These are phyloP conservation scores for Aricia artaxerxes DNA, from an alignment of 2,888 invertebrate genomes.

Conservation along the genomic window DNA sequence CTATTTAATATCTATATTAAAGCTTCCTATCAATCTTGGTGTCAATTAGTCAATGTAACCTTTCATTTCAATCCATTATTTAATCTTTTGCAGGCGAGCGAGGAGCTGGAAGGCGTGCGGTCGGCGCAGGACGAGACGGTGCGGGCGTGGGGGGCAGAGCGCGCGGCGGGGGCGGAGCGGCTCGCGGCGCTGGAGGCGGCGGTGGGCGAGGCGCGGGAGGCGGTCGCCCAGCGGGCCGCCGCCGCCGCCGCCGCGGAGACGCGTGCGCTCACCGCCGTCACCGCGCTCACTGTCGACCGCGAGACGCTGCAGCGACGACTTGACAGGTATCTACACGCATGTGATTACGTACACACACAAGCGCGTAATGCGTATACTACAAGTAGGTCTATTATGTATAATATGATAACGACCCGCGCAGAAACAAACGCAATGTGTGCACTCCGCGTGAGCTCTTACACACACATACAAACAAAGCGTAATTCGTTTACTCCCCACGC, in stretches of 20 bases:
- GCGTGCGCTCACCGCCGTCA: constrained; percentile 61
- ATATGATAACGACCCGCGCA: too few relatives aligned
- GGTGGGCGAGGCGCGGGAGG: constrained; percentile 43
- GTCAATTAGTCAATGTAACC: too few relatives aligned
- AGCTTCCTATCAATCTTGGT: too few relatives aligned
- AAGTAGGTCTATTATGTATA: too few relatives aligned
- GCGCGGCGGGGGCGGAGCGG: constrained; percentile 45
- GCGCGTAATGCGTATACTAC: too few relatives aligned
- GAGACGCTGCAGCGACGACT: constrained; percentile 69
- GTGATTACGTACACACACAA: too few relatives aligned
- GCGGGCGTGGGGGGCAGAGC: constrained; percentile 59
- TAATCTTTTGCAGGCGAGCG: constrained; percentile 56
- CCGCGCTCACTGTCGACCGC: constrained; percentile 67
- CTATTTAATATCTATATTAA: too few relatives aligned
- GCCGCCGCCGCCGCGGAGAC: constrained; percentile 49
- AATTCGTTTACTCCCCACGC: too few relatives aligned
- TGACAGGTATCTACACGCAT: constrained; percentile 47
- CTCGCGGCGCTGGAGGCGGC: constrained; percentile 47
- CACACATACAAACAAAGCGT: too few relatives aligned
- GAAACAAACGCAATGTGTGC: too few relatives aligned
- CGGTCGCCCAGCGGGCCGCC: constrained; percentile 44
- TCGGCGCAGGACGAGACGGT: constrained; percentile 76
- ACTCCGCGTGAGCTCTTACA: too few relatives aligned
- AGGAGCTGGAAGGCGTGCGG: constrained; percentile 74
- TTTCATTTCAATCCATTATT: too few relatives aligned